phyloP scores from a whole-genome alignment of 2,113 vertebrate genomes.

The Cyrtonyx montezumae region DNA sequence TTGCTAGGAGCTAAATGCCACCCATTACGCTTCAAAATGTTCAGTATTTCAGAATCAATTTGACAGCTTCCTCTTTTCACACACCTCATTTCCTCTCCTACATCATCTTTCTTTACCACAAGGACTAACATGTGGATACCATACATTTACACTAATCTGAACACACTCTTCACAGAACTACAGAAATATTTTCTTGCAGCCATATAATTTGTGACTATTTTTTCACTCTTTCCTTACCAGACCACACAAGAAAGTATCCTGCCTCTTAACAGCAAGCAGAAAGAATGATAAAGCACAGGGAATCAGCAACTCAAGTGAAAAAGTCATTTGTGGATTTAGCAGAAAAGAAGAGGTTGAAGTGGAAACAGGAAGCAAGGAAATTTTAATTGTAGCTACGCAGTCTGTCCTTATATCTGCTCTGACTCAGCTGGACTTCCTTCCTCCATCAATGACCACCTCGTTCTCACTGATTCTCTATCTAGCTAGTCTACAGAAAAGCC shows the following conservation, averaged over 20 bases:
- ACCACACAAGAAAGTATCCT: neutral
- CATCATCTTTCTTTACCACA: neutral
- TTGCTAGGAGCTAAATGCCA: neutral
- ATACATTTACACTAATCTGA: neutral
- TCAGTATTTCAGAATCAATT: neutral
- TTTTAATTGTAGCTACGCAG: accelerated
- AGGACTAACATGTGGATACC: neutral
- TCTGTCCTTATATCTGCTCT: neutral
- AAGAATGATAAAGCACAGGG: neutral
- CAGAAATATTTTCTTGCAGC: neutral
- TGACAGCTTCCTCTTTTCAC: neutral
- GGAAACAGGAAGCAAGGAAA: neutral
- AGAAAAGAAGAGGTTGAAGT: neutral
- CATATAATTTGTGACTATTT: neutral
- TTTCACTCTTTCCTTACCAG: neutral
- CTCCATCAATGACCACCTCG: neutral
- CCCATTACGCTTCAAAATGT: neutral
- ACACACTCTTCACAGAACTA: neutral
- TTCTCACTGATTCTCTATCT: neutral
- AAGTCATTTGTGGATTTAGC: neutral
- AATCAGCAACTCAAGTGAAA: neutral
- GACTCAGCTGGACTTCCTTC: neutral
- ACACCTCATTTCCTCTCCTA: neutral
- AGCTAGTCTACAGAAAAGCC: neutral
- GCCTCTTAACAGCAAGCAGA: neutral